phyloP scores from a whole-genome alignment of 1,140 invertebrate genomes.

The Bacillus rossius region DNA sequence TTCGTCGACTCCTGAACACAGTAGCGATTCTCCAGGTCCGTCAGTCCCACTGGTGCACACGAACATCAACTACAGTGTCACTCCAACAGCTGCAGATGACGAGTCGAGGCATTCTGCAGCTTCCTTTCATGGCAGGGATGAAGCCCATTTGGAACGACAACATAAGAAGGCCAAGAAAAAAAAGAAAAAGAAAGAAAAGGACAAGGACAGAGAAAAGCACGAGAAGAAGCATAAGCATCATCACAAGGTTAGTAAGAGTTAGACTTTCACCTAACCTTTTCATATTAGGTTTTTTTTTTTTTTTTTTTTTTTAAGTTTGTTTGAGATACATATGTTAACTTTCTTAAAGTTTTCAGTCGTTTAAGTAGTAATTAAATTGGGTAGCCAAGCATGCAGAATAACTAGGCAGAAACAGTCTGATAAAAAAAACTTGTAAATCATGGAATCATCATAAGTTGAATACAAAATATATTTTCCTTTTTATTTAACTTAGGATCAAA shows the following conservation, averaged over 20 bases:
- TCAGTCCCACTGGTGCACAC: slow-evolving; percentile 20
- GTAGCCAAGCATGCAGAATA: no score
- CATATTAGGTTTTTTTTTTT: no score
- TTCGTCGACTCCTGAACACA: slow-evolving; percentile 63
- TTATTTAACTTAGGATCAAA: no score
- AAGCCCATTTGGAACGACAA: slow-evolving; percentile 25
- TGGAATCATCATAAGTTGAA: no score
- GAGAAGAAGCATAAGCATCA: slow-evolving; percentile 60
- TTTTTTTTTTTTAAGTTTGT: no score
- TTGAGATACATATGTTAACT: no score
- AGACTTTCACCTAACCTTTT: no score
- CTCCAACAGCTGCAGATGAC: slow-evolving; percentile 15
- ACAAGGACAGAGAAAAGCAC: slow-evolving; percentile 54
- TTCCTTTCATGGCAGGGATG: slow-evolving; percentile 20
- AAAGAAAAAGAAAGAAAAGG: slow-evolving; percentile 65
- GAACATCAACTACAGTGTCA: slow-evolving; percentile 42
- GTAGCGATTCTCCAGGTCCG: slow-evolving; percentile 47
- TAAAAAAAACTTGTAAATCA: no score
- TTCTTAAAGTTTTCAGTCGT: no score
- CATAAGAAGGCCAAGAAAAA: slow-evolving; percentile 73
- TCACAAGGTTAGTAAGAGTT: slow-evolving; percentile 56
- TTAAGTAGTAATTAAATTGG: no score
- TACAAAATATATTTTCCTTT: no score
- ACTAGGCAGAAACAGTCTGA: no score
- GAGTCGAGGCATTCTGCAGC: slow-evolving; percentile 15